These are phyloP conservation scores for Hippocampus guttulatus DNA, from an alignment of 2,113 vertebrate genomes.

Conservation along the genomic window DNA sequence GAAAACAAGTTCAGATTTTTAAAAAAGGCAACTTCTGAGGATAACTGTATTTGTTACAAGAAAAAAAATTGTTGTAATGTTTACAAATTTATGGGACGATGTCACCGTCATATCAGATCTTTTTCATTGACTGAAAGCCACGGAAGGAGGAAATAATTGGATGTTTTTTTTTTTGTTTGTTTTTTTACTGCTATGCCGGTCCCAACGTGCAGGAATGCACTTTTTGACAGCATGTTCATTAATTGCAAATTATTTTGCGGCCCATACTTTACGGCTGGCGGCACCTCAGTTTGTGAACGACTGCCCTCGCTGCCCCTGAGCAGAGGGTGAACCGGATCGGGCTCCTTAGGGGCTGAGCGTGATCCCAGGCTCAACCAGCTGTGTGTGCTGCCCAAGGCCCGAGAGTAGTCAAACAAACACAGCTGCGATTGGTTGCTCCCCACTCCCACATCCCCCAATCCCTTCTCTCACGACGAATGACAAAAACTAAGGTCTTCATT, in stretches of 20 bases:
- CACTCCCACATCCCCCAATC: slow-evolving; percentile 43
- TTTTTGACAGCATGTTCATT: background rate
- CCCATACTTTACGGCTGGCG: background rate
- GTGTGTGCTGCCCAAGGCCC: slow-evolving; percentile 37
- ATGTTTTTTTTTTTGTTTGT: too few species aligned
- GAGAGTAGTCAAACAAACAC: slow-evolving; percentile 49
- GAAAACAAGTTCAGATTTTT: too few species aligned
- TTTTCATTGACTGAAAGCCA: too few species aligned
- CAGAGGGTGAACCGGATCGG: slow-evolving; percentile 26
- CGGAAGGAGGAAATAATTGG: too few species aligned
- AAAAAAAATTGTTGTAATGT: too few species aligned
- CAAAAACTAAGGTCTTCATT: slow-evolving; percentile 47
- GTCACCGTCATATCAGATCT: too few species aligned
- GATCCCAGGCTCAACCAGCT: slow-evolving; percentile 38
- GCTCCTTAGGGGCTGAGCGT: slow-evolving; percentile 28
- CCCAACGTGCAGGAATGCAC: background rate
- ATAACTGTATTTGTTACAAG: too few species aligned
- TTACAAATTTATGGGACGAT: too few species aligned
- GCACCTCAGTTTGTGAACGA: slow-evolving; percentile 18
- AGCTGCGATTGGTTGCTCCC: slow-evolving; percentile 54
- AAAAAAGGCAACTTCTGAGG: too few species aligned
- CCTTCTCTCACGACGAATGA: slow-evolving; percentile 44
- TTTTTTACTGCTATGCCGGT: too few species aligned
- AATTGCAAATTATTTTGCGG: background rate
- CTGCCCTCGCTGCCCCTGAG: slow-evolving; percentile 11